phyloP scores from a whole-genome alignment of 2,888 invertebrate species.

The Neria commutata region DNA sequence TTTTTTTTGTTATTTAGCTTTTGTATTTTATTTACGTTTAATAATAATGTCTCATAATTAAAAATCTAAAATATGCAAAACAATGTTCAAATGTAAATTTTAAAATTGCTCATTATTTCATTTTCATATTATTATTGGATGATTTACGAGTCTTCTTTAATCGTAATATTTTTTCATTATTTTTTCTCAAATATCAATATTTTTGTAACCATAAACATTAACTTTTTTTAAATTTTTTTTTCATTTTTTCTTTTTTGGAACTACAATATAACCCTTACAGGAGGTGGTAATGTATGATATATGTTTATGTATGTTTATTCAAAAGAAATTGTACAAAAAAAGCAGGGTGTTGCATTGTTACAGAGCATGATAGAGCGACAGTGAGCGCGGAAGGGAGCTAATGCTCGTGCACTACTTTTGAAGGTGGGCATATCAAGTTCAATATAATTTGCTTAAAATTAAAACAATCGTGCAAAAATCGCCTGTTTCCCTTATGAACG shows the following conservation, averaged over 20 bases:
- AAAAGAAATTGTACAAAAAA: conserved; percentile 25
- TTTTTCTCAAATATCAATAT: conserved; percentile 21
- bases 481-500: too few relatives aligned
- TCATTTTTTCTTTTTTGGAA: conserved; percentile 3
- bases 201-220: conserved; percentile 47
- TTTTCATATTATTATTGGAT: conserved; percentile 9
- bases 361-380: too few relatives aligned
- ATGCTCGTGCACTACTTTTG: too few relatives aligned
- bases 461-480: too few relatives aligned
- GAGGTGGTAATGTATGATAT: conserved; percentile 17
- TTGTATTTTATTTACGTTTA: conserved; percentile 31
- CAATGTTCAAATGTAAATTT: conserved; percentile 34
- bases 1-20: conserved; percentile 13
- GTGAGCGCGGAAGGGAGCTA: too few relatives aligned
- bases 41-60: conserved; percentile 9
- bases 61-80: conserved; percentile 41
- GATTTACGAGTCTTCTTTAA: neutral
- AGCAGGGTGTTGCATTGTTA: neutral
- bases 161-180: conserved; percentile 25
- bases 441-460: too few relatives aligned
- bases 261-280: neutral
- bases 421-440: neutral
- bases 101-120: conserved; percentile 39
- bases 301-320: conserved; percentile 21
- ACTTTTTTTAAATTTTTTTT: conserved; percentile 33